Base-by-base conservation (phyloP, 2,797 vertebrate species). In the Yasuhikotakia modesta region DNA sequence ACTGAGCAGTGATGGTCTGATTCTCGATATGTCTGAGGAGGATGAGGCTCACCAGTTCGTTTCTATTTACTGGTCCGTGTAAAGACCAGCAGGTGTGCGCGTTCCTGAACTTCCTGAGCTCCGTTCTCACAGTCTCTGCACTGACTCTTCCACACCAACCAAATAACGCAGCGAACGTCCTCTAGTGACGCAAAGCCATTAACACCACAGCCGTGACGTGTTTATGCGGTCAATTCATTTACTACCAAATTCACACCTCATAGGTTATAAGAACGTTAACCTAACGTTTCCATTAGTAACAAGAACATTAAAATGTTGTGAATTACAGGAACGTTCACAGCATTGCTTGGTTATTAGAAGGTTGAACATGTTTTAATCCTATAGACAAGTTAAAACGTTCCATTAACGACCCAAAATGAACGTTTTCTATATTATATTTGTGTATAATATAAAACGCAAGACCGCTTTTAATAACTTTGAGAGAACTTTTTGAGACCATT, bases 171-270 rank as follows among this genome's bases (percentile, higher is more conserved):
- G 58, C 32, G 65, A 45, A 71, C 68, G 57, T 70, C 32, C 57
- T 30, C 68, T 2, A 53, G 50, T 78, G 76, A 78, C 76, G 76
- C 68, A 55, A 78, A 63, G 60, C 32, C 48, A 57, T 78, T 65
- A 71, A 64, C 76, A 65, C 58, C 14, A 55, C 32, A 65, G 48
- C 0, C 48, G 13, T 78, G 76, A 78, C 76, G 76, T 53, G 21
- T 64, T 63, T 70, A 30, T 43, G 67, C 12, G 46, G 16, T 43
- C 19, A 70, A 11, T 48, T 58, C 52, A 3, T n/a, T 24, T 61
- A 50, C 60, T 6, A 24, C 45, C 11, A 35, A 39, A 63, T 46
- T 65, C 48, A 65, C 68, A 45, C 22, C 22, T 55, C 21, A 2
- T 19, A 7, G 35, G 35, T 39, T 39, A 1, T 39, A 39, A 5